A percentile compares a stretch with the other conserved stretches of the same genome.
These are phyloP conservation scores for Umimayanthus chanpuru DNA, from an alignment of 92 coral and sea anemone genomes.

Conservation along the genomic window DNA sequence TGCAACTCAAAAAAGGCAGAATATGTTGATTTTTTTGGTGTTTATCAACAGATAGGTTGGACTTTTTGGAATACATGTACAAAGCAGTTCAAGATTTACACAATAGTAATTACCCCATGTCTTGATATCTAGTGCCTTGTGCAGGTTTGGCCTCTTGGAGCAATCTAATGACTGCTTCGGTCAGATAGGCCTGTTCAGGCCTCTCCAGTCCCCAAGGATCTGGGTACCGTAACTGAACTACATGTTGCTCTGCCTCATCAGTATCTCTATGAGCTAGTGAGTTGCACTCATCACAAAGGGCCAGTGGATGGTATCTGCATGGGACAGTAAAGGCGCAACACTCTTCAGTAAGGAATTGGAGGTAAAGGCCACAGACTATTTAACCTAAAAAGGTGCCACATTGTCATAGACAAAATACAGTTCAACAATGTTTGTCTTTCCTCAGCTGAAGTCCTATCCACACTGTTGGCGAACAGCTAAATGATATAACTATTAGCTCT, in stretches of 20 bases:
- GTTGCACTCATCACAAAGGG: constrained; percentile 86
- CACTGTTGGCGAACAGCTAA: too few species aligned
- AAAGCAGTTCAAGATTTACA: background rate
- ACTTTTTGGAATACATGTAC: too few species aligned
- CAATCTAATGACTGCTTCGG: constrained; percentile 92
- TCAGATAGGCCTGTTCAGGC: constrained; percentile 87
- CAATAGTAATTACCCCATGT: constrained; percentile 78
- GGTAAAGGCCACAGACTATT: too few species aligned
- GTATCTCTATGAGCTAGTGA: constrained; percentile 76
- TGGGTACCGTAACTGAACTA: constrained; percentile 90
- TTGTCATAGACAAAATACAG: too few species aligned
- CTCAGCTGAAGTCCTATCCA: too few species aligned
- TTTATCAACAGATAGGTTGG: background rate
- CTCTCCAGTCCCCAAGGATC: constrained; percentile 92
- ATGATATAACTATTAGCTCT: too few species aligned
- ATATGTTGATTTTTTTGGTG: background rate
- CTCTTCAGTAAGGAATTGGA: background rate
- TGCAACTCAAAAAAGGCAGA: too few species aligned
- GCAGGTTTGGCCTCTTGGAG: constrained; percentile 95
- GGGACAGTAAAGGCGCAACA: background rate
- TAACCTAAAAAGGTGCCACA: too few species aligned
- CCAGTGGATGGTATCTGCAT: constrained; percentile 56
- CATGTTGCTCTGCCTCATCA: constrained; percentile 75
- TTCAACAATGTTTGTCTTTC: too few species aligned
- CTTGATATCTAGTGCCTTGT: constrained; percentile 77